Evolutionary conservation across 2,888 invertebrate species (phyloP).

Genomic region (Lasius fuliginosus): DNA sequence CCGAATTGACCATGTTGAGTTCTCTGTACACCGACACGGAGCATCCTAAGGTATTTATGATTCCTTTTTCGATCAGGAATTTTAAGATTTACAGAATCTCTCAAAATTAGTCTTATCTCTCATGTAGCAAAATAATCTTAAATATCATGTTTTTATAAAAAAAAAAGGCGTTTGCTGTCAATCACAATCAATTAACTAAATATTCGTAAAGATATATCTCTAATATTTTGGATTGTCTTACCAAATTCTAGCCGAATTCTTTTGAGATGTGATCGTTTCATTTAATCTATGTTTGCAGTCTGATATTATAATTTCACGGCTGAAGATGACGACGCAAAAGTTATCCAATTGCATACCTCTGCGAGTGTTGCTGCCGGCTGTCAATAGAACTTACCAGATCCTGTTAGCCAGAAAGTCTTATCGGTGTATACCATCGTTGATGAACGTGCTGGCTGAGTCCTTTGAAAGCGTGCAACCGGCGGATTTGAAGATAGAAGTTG

Average conservation of each 20-base stretch:
- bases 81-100: neutral
- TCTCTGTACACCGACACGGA: constrained; percentile 81
- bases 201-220: neutral
- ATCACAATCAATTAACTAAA: neutral
- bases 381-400: constrained; percentile 89
- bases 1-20: constrained; percentile 88
- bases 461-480: constrained; percentile 89
- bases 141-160: neutral
- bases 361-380: constrained; percentile 92
- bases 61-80: neutral
- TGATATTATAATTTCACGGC: constrained; percentile 87
- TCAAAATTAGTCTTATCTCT: neutral
- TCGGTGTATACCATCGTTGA: constrained; percentile 90
- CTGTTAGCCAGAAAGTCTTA: constrained; percentile 89
- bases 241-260: neutral
- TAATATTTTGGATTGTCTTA: neutral
- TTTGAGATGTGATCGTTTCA: neutral
- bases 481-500: constrained; percentile 90
- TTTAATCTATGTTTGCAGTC: constrained; percentile 76
- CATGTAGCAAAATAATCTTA: neutral
- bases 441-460: constrained; percentile 92
- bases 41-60: constrained; percentile 79
- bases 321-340: constrained; percentile 90
- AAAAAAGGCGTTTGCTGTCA: neutral
- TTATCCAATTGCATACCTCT: constrained; percentile 90